Conservation (phyloP, 2,797 vertebrate species). For the Pseudochirops corinnae region DNA sequence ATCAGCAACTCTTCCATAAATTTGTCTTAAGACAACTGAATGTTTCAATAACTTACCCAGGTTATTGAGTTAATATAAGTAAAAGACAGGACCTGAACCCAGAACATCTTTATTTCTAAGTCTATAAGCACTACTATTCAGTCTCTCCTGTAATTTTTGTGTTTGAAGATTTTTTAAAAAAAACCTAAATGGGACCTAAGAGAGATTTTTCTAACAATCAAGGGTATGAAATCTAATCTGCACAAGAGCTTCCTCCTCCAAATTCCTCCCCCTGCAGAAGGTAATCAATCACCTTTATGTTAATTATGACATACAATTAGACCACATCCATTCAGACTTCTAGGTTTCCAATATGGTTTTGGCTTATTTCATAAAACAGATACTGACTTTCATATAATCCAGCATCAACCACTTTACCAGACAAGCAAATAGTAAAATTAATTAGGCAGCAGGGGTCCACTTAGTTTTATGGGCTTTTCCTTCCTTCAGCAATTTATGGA, state of each 20-base stretch:
- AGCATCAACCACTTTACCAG: constrained; percentile 50
- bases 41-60: neutral
- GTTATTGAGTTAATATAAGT: neutral
- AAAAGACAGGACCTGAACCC: neutral
- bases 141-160: neutral
- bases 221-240: constrained; percentile 35
- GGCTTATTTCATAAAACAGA: constrained; percentile 75
- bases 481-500: neutral
- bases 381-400: constrained; percentile 65
- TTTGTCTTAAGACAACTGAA: neutral
- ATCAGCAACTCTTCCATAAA: neutral
- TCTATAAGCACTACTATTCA: neutral
- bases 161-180: neutral
- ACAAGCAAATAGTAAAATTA: constrained; percentile 75
- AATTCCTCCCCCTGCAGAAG: constrained; percentile 34
- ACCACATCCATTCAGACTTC: constrained; percentile 69
- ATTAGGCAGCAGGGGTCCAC: constrained; percentile 58
- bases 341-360: constrained; percentile 66
- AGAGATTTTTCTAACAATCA: constrained; percentile 54
- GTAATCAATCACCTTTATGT: constrained; percentile 54
- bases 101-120: neutral
- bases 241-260: constrained; percentile 23
- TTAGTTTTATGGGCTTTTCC: constrained; percentile 24
- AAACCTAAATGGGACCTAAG: constrained; percentile 5
- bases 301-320: constrained; percentile 65